Conservation (phyloP, 1,140 invertebrate species). For the Ladona fulva region DNA sequence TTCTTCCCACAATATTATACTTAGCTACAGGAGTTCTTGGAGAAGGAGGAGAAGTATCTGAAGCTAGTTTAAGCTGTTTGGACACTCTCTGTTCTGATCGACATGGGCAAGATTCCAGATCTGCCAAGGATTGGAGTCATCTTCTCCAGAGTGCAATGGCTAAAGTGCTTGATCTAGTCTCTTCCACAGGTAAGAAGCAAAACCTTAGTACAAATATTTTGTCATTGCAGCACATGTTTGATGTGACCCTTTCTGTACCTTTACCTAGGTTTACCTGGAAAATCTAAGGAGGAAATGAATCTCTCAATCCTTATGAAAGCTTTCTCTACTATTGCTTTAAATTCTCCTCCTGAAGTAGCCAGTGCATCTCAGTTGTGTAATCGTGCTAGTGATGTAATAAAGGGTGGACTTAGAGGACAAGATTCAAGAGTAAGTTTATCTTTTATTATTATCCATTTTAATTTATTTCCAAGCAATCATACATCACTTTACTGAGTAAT, state of each 20-base stretch:
- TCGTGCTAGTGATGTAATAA: not conserved
- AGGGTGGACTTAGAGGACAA: not conserved
- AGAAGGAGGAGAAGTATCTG: slow-evolving; percentile 50
- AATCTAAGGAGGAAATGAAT: not conserved
- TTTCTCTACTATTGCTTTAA: not conserved
- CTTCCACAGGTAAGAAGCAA: slow-evolving; percentile 48
- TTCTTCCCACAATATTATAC: slow-evolving; percentile 88
- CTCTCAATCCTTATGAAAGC: not conserved
- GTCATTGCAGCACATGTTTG: not conserved
- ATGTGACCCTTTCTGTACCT: not conserved
- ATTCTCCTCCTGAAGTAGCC: not conserved
- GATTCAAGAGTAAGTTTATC: not conserved
- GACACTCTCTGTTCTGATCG: slow-evolving; percentile 59
- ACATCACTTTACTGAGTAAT: too few relatives aligned
- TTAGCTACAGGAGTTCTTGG: slow-evolving; percentile 80
- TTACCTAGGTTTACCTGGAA: not conserved
- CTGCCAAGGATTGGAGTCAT: slow-evolving; percentile 57
- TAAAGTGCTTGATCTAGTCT: slow-evolving; percentile 80
- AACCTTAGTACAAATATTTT: not conserved
- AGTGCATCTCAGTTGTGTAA: not conserved
- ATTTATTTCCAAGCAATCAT: too few relatives aligned
- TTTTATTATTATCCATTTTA: too few relatives aligned
- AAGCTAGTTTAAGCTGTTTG: slow-evolving; percentile 45
- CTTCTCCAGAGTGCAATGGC: slow-evolving; percentile 78
- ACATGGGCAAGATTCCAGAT: slow-evolving; percentile 45